Percentiles rank a stretch among this genome's conserved stretches.
These are phyloP conservation scores for Clarias fuscus DNA, from an alignment of 2,797 vertebrate species.

Conservation along the genomic window DNA sequence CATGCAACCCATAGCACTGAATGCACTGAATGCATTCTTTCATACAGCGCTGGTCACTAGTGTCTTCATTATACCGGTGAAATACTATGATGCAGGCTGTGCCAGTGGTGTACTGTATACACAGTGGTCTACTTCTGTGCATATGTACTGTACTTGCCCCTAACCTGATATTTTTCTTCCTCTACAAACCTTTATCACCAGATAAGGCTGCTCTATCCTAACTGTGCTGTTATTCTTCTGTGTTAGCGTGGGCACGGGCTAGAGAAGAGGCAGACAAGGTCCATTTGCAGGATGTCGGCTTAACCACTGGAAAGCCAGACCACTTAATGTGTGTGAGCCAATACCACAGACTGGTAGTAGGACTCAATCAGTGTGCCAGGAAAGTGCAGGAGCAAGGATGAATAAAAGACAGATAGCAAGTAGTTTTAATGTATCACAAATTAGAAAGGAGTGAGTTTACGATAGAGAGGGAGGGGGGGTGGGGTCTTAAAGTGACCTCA, in stretches of 20 bases:
- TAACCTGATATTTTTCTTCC: neutral
- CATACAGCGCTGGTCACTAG: neutral
- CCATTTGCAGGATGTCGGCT: slow-evolving; percentile 54
- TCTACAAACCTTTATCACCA: slow-evolving; percentile 15
- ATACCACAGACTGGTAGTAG: slow-evolving; percentile 40
- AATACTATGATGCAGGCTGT: neutral
- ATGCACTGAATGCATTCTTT: slow-evolving; percentile 5
- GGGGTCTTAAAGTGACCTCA: neutral
- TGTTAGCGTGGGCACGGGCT: slow-evolving; percentile 34
- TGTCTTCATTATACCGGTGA: neutral
- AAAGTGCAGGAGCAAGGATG: slow-evolving; percentile 29
- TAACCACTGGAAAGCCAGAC: slow-evolving; percentile 30
- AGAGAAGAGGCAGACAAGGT: slow-evolving; percentile 47
- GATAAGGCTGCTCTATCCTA: slow-evolving; percentile 6
- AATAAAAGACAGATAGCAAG: slow-evolving; percentile 28
- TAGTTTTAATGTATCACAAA: slow-evolving; percentile 16
- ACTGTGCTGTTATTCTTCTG: slow-evolving; percentile 25
- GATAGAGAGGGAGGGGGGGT: neutral
- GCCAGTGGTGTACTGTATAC: neutral
- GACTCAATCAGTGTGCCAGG: slow-evolving; percentile 35
- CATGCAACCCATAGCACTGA: neutral
- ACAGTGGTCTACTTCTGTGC: neutral
- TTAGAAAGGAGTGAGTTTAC: slow-evolving; percentile 1
- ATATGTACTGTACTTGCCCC: neutral
- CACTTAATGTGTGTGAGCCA: slow-evolving; percentile 43